Conservation (phyloP, 2,113 vertebrate genomes). For the Epinephelus moara region DNA sequence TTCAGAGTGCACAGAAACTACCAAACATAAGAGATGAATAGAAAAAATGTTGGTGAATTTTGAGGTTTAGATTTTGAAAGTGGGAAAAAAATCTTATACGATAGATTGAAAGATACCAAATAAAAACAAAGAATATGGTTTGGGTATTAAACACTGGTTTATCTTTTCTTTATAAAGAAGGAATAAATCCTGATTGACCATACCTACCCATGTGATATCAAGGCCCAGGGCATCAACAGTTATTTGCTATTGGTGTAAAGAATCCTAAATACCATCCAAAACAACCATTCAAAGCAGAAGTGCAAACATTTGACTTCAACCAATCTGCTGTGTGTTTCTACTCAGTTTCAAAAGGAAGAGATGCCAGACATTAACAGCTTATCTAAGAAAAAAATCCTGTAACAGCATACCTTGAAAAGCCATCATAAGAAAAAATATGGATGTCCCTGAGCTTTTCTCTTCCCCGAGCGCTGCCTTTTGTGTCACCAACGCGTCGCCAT, state of each 20-base stretch:
- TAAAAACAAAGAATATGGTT: not conserved
- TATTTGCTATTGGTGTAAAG: not conserved
- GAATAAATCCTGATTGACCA: not conserved
- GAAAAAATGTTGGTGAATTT: not conserved
- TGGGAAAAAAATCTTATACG: not conserved
- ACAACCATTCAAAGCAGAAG: not conserved
- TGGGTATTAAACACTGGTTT: not conserved
- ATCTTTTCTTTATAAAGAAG: not conserved
- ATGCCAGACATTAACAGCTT: constrained; percentile 38
- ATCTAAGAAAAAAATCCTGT: constrained; percentile 4
- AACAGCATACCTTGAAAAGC: constrained; percentile 25
- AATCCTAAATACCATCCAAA: not conserved
- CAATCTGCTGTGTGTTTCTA: constrained; percentile 6
- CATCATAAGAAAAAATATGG: constrained; percentile 22
- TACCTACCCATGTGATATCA: not conserved
- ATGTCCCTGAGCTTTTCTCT: constrained; percentile 38
- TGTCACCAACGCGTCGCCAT: constrained; percentile 19
- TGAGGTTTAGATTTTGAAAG: not conserved
- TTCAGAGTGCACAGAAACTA: not conserved
- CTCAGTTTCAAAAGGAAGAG: constrained; percentile 14
- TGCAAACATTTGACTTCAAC: constrained; percentile 8
- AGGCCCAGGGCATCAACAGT: not conserved
- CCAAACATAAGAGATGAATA: too few species aligned
- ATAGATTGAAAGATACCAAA: not conserved
- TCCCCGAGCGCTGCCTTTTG: constrained; percentile 39